Percentiles rank a stretch among this genome's conserved stretches.
Evolutionary conservation across 2,797 vertebrate genomes (phyloP).

Genomic region (Tamandua tetradactyla): DNA sequence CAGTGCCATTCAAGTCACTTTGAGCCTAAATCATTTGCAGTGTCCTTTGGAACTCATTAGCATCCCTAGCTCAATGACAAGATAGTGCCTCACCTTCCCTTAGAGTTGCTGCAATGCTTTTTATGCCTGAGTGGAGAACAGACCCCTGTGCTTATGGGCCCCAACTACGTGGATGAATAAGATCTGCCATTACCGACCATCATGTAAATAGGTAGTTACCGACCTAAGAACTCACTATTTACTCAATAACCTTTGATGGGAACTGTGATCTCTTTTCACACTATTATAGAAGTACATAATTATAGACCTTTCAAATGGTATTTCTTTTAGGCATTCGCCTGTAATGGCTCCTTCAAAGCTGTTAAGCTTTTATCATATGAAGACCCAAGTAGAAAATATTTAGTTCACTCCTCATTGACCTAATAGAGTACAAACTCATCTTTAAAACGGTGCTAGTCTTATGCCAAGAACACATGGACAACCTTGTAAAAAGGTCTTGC

Average conservation of each 20-base stretch:
- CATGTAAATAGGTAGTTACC: constrained; percentile 85
- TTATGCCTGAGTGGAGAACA: neutral
- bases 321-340: constrained; percentile 85
- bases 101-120: neutral
- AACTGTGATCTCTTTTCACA: constrained; percentile 84
- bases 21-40: constrained; percentile 38
- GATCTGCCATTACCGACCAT: constrained; percentile 81
- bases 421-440: constrained; percentile 83
- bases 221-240: constrained; percentile 87
- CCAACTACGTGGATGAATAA: neutral
- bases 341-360: constrained; percentile 86
- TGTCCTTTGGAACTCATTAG: neutral
- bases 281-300: constrained; percentile 86
- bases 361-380: constrained; percentile 85
- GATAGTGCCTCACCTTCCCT: neutral
- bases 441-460: constrained; percentile 77
- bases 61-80: neutral
- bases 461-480: constrained; percentile 73
- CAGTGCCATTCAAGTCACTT: neutral
- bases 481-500: constrained; percentile 71
- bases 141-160: neutral
- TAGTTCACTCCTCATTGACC: constrained; percentile 85
- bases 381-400: constrained; percentile 85
- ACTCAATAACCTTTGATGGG: constrained; percentile 87
- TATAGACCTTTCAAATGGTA: constrained; percentile 85